Percentiles rank a stretch among this genome's conserved stretches.
Conservation (phyloP, 2,113 vertebrate genomes). For the Cardinalis cardinalis region DNA sequence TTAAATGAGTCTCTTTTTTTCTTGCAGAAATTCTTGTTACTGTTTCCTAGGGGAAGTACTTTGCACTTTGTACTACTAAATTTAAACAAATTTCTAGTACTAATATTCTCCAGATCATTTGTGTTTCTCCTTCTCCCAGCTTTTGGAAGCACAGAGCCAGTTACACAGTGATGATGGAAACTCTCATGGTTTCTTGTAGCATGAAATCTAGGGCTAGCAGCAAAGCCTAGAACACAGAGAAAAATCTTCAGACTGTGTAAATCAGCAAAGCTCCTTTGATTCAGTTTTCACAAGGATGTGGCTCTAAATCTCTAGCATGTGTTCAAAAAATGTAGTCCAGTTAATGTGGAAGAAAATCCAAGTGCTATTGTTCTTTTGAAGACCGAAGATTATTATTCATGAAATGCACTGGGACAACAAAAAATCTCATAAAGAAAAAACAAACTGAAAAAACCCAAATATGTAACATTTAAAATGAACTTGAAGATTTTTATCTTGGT, state of each 20-base stretch:
- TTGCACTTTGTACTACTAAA: constrained; percentile 23
- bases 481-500: constrained; percentile 48
- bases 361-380: constrained; percentile 24
- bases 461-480: constrained; percentile 67
- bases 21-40: constrained; percentile 11
- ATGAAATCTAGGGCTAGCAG: constrained; percentile 11
- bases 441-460: constrained; percentile 41
- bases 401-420: constrained; percentile 6
- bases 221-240: constrained; percentile 22
- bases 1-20: not conserved
- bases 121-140: not conserved
- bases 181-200: constrained; percentile 27
- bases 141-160: not conserved
- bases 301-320: constrained; percentile 28
- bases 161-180: not conserved
- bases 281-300: constrained; percentile 49
- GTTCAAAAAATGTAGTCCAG: constrained; percentile 32
- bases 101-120: constrained; percentile 27
- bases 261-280: constrained; percentile 55
- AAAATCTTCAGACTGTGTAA: constrained; percentile 49
- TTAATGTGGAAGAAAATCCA: constrained; percentile 48
- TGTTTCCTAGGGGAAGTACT: constrained; percentile 20
- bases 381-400: constrained; percentile 19
- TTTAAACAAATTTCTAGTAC: constrained; percentile 15
- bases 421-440: constrained; percentile 54